Conservation (phyloP, 2,113 vertebrate species). For the Phylloscopus trochiloides region DNA sequence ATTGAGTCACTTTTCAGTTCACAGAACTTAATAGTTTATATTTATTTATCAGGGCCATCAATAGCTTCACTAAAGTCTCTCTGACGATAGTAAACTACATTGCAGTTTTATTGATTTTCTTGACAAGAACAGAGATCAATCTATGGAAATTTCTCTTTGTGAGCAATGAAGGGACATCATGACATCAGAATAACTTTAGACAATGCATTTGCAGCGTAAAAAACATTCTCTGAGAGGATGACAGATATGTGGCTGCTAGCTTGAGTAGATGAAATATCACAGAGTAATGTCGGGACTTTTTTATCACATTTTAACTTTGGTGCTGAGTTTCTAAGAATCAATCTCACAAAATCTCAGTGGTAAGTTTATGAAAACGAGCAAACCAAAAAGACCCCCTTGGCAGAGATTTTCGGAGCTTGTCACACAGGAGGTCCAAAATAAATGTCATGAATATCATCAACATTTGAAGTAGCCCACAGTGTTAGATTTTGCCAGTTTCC, state of each 20-base stretch:
- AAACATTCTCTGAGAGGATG: neutral
- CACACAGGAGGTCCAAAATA: neutral
- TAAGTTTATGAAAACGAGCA: neutral
- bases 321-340: neutral
- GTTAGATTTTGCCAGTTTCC: neutral
- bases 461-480: neutral
- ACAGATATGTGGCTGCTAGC: neutral
- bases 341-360: neutral
- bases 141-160: neutral
- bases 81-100: neutral
- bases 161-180: neutral
- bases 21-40: neutral
- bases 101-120: conserved; percentile 20
- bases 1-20: neutral
- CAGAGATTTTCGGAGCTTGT: neutral
- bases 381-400: neutral
- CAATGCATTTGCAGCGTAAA: neutral
- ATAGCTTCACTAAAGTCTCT: neutral
- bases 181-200: neutral
- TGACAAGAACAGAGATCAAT: neutral
- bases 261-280: neutral
- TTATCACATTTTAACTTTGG: neutral
- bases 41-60: neutral
- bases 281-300: neutral
- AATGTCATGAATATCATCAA: neutral